phyloP scores from a whole-genome alignment of 92 coral and sea anemone genomes.

The Epizoanthus rinbou region DNA sequence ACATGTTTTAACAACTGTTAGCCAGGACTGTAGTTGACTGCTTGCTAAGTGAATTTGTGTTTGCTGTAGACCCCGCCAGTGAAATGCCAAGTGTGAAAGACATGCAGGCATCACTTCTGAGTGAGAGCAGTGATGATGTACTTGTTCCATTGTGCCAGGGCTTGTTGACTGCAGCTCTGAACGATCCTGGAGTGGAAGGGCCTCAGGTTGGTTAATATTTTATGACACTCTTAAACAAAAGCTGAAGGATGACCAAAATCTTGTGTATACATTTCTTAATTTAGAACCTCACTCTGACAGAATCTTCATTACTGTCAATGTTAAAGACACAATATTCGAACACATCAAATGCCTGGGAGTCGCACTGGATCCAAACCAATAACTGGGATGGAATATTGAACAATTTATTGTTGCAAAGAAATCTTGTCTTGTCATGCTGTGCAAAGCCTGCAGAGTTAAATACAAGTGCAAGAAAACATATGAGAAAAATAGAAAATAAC shows the following conservation, averaged over 20 bases:
- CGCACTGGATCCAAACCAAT: no score
- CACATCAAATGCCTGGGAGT: no score
- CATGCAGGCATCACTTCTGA: slow-evolving; percentile 90
- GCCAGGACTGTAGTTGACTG: not conserved
- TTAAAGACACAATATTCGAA: not conserved
- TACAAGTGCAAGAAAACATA: no score
- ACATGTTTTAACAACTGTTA: not conserved
- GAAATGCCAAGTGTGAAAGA: slow-evolving; percentile 88
- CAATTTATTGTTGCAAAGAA: no score
- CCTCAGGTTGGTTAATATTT: slow-evolving; percentile 74
- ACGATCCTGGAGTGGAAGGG: slow-evolving; percentile 96
- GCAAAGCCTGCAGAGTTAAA: no score
- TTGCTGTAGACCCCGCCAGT: slow-evolving; percentile 64
- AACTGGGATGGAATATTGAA: no score
- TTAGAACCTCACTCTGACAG: not conserved
- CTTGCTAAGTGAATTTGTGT: not conserved
- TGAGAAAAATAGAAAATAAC: no score
- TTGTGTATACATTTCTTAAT: not conserved
- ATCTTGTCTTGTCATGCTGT: no score
- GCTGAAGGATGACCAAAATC: not conserved
- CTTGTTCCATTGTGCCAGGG: slow-evolving; percentile 87
- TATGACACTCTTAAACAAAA: not conserved
- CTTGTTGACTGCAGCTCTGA: slow-evolving; percentile 78
- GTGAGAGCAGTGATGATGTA: slow-evolving; percentile 87
- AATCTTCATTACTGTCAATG: not conserved